Base-by-base conservation (phyloP, 2,888 invertebrate genomes). In the Oegoconia quadripuncta region DNA sequence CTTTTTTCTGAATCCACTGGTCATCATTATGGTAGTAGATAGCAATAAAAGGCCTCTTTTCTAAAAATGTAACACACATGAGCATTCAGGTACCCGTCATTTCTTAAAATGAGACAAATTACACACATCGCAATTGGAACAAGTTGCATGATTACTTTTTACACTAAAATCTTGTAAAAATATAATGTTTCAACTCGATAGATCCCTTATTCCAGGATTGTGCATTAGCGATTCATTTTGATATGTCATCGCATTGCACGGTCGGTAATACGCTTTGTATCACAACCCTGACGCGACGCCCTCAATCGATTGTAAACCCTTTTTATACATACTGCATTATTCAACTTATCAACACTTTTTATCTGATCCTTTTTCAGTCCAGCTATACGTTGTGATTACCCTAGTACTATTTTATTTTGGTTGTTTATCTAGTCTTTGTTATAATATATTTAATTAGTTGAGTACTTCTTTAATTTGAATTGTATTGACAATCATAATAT, bases 151-250 rank as follows among this genome's bases (percentile, higher is more conserved):
- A n/a, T n/a, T n/a, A n/a, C n/a, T n/a, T n/a, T n/a, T n/a, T n/a
- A n/a, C n/a, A n/a, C n/a, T n/a, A n/a, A n/a, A n/a, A 30, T 34
- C 31, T 33, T 33, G 35, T 39, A 27, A 27, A 29, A 39, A 23
- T 31, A 27, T 32, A 31, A 35, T 16, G 1, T 14, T 14, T n/a
- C 36, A 29, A 42, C 57, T 70, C 67, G 36, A 59, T 35, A 2
- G 39, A 23, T 46, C 41, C 55, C 16, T 39, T 59, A 42, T 55
- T 55, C 52, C 46, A 52, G 53, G 48, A 20, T 23, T 29, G 23
- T 71, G 64, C 77, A 82, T 83, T 82, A 82, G 68, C 74, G 66
- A 80, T 83, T 75, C 78, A 76, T 83, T 82, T 73, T 81, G 82
- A 79, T 75, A 77, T 80, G 78, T 83, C 84, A 82, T 83, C 78